Percentiles rank a stretch among this genome's conserved stretches.
Evolutionary conservation across 2,113 vertebrate genomes (phyloP).

Genomic region (Gorsachius goisagi): DNA sequence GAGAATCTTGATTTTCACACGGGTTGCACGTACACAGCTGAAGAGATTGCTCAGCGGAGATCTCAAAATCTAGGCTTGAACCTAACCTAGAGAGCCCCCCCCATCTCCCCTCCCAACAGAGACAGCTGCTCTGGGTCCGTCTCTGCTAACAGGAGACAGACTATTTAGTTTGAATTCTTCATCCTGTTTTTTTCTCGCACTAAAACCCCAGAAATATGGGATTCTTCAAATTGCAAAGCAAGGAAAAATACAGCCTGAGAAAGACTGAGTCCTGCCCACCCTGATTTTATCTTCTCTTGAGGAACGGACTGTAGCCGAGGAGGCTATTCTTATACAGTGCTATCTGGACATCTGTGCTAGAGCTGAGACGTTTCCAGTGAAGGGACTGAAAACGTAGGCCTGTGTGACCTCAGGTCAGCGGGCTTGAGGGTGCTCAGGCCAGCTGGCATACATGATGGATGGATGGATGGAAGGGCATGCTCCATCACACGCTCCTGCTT

Average conservation of each 20-base stretch:
- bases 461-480: neutral
- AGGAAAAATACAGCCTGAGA: neutral
- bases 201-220: neutral
- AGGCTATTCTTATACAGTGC: no score
- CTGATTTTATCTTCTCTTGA: neutral
- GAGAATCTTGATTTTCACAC: neutral
- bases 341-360: neutral
- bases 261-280: neutral
- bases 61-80: neutral
- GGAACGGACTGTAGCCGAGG: neutral
- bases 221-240: neutral
- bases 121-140: neutral
- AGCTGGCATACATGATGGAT: neutral
- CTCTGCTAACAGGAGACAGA: neutral
- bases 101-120: neutral
- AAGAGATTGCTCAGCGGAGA: neutral
- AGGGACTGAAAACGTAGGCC: neutral
- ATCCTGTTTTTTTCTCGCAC: neutral
- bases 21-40: neutral
- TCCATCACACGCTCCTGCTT: neutral
- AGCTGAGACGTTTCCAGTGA: neutral
- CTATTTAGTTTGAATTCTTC: neutral
- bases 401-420: neutral
- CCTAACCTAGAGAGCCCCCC: neutral
- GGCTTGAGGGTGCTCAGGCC: neutral